Conservation (phyloP, 1,140 invertebrate species). For the Hypothenemus hampei region DNA sequence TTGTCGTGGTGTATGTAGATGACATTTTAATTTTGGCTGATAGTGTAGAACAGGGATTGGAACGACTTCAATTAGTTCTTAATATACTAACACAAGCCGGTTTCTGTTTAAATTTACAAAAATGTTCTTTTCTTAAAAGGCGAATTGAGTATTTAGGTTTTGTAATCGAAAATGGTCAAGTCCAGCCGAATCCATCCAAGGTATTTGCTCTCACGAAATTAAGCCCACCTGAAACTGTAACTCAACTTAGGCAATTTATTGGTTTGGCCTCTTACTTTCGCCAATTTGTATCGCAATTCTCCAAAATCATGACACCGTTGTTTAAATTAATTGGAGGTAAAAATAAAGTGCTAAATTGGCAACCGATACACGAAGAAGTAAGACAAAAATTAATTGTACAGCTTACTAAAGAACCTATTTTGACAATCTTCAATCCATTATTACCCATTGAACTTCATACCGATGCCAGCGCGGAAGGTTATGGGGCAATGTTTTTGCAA, state of each 20-base stretch:
- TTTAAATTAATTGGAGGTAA: neutral
- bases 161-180: slow-evolving; percentile 21
- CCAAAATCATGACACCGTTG: neutral
- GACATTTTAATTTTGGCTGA: slow-evolving; percentile 33
- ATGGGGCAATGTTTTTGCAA: slow-evolving; percentile 19
- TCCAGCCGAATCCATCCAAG: slow-evolving; percentile 29
- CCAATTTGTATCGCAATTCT: slow-evolving; percentile 25
- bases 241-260: slow-evolving; percentile 42
- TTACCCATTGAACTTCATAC: slow-evolving; percentile 27
- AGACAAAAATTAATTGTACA: slow-evolving; percentile 15
- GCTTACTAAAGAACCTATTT: slow-evolving; percentile 21
- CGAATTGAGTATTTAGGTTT: slow-evolving; percentile 20
- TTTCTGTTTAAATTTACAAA: slow-evolving; percentile 24
- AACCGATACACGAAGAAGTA: slow-evolving; percentile 2
- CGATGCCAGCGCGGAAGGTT: slow-evolving; percentile 24
- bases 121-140: slow-evolving; percentile 24
- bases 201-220: slow-evolving; percentile 27
- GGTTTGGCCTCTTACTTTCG: slow-evolving; percentile 43
- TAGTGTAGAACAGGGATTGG: slow-evolving; percentile 28
- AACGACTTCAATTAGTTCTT: slow-evolving; percentile 31
- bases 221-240: slow-evolving; percentile 31
- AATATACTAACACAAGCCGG: slow-evolving; percentile 12
- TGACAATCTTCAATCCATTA: slow-evolving; percentile 23
- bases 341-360: neutral
- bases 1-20: slow-evolving; percentile 32